Conservation (phyloP, 2,113 vertebrate genomes). For the Labeo rohita region DNA sequence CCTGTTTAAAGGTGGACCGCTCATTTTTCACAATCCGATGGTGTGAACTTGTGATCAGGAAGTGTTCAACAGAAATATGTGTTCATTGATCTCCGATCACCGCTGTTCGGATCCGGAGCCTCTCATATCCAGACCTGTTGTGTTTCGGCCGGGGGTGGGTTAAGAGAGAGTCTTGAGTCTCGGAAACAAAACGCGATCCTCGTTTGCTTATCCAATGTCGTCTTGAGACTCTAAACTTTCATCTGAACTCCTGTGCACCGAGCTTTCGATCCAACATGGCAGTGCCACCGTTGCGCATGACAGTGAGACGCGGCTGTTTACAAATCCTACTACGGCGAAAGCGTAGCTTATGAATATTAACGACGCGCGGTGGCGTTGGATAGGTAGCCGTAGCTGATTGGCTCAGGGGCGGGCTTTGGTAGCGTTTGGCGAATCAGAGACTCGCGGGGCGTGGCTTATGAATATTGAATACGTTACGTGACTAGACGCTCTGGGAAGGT, state of each 20-base stretch:
- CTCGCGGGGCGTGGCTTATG: neutral
- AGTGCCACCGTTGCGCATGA: slow-evolving; percentile 62
- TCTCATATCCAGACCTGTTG: slow-evolving; percentile 53
- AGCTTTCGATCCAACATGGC: slow-evolving; percentile 88
- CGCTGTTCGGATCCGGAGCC: slow-evolving; percentile 68
- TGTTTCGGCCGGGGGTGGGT: slow-evolving; percentile 18
- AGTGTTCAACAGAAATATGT: slow-evolving; percentile 66
- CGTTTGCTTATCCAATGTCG: neutral
- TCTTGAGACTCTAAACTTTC: slow-evolving; percentile 70
- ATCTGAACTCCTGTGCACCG: slow-evolving; percentile 71
- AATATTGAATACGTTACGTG: neutral
- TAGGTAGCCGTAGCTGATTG: neutral
- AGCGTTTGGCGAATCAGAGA: neutral
- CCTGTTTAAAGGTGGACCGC: slow-evolving; percentile 79
- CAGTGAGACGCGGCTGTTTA: neutral
- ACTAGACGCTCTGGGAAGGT: slow-evolving; percentile 4
- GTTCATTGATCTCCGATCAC: slow-evolving; percentile 70
- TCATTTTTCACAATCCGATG: slow-evolving; percentile 77
- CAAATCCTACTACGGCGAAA: slow-evolving; percentile 5
- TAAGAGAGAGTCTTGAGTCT: neutral
- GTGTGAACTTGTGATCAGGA: slow-evolving; percentile 59
- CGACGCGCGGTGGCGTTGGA: neutral
- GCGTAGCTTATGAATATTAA: slow-evolving; percentile 15
- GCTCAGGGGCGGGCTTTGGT: neutral
- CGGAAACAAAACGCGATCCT: neutral